Evolutionary conservation across 2,888 invertebrate species (phyloP), one percentile per base, ranked within the genome.

Genomic region (Megamerina dolium): DNA sequence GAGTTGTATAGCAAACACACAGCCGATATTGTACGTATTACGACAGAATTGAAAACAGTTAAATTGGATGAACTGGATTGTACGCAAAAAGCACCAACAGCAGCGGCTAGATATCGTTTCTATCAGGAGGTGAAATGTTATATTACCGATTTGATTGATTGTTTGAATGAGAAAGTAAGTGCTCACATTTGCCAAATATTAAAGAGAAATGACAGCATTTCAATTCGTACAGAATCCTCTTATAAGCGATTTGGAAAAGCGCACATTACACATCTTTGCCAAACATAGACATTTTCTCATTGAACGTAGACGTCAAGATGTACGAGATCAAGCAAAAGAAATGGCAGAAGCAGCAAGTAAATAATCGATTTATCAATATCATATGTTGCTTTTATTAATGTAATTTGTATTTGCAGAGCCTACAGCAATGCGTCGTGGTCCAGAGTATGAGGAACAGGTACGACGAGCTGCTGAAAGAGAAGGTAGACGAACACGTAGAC

Each of bases 91-190:
- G 72, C 75, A 12, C 71, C 67, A 1, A 62, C 68, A 47, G 80
- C 92, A 41, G 90, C 89, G 54, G 82, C 83, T 44, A 85, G 87
- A 56, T 96, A 91, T 78, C 77, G 82, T 62, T 88, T 94, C 75
- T 96, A 93, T 77, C 96, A 97, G 78, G 90, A 94, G 75, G 82
- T 91, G 63, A 82, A 91, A 70, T 91, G 92, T 64, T 97, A 93
- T 79, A 83, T 94, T 67, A 87, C 87, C 57, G 94, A 96, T 80
- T 83, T 96, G 73, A 83, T 96, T 69, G 96, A 97, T 77, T 97
- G 96, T 76, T 79, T 96, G 61, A 91, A 94, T 72, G 93, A 95
- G 76, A 97, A 97, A 85, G 91, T 94, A 56, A 37, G 9, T 3
- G 23, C 16, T n/a, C n/a, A n/a, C n/a, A n/a, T n/a, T n/a, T n/a